Percentiles rank a stretch among this genome's conserved stretches.
phyloP scores from a whole-genome alignment of 1,140 invertebrate species.

The Brachionus calyciflorus region DNA sequence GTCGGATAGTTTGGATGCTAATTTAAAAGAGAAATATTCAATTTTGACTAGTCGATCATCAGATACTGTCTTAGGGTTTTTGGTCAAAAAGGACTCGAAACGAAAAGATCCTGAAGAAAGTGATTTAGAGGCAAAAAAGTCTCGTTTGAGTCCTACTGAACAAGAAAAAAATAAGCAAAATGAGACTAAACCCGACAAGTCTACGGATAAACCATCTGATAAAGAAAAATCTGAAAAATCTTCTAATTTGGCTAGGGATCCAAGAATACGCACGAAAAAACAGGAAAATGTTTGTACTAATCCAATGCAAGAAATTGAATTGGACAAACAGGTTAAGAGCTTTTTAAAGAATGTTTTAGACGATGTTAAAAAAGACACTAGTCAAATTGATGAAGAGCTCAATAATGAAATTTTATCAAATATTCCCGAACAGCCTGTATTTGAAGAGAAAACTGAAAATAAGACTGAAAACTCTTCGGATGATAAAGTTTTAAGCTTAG shows the following conservation, averaged over 20 bases:
- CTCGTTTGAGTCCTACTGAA: neutral
- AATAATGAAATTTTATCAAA: neutral
- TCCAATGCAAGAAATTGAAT: neutral
- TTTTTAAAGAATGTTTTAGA: neutral
- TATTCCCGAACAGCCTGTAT: neutral
- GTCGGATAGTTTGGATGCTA: neutral
- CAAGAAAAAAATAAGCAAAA: too few relatives aligned
- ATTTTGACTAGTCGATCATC: neutral
- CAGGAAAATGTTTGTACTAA: neutral
- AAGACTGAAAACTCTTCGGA: too few relatives aligned
- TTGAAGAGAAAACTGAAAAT: neutral
- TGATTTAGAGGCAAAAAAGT: neutral
- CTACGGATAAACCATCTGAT: too few relatives aligned
- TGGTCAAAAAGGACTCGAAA: too few relatives aligned
- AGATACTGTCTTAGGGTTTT: neutral
- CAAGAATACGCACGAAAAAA: neutral
- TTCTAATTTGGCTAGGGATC: too few relatives aligned
- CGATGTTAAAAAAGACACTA: neutral
- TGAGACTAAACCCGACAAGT: too few relatives aligned
- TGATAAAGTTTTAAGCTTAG: too few relatives aligned
- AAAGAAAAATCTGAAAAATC: too few relatives aligned
- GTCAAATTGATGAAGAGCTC: neutral
- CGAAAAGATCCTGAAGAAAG: too few relatives aligned
- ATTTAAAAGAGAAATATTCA: neutral
- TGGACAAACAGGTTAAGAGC: neutral